A percentile compares a stretch with the other conserved stretches of the same genome.
Conservation (phyloP, 2,113 vertebrate species). For the Perognathus longimembris region DNA sequence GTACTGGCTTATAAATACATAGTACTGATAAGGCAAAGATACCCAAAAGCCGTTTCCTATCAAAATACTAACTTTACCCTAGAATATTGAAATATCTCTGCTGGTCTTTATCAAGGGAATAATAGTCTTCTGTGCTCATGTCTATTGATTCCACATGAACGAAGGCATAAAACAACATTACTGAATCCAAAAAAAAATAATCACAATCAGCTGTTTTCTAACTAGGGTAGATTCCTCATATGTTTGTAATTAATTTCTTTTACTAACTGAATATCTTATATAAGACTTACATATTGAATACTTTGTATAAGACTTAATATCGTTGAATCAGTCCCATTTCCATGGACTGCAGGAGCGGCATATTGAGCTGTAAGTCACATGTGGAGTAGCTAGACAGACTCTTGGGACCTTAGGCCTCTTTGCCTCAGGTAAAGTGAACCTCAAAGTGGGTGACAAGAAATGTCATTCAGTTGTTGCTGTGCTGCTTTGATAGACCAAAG, state of each 20-base stretch:
- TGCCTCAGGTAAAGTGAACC: background rate
- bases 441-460: background rate
- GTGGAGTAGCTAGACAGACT: background rate
- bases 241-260: slow-evolving; percentile 6
- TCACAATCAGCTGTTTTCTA: background rate
- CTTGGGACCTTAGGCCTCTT: background rate
- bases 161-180: background rate
- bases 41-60: slow-evolving; percentile 53
- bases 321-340: background rate
- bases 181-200: slow-evolving; percentile 1
- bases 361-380: background rate
- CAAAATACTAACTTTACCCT: slow-evolving; percentile 53
- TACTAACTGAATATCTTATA: background rate
- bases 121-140: background rate
- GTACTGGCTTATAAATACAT: slow-evolving; percentile 1
- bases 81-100: slow-evolving; percentile 60
- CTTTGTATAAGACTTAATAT: background rate
- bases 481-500: background rate
- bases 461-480: background rate
- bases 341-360: background rate
- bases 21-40: slow-evolving; percentile 62
- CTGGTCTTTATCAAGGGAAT: slow-evolving; percentile 47
- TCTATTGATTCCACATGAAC: slow-evolving; percentile 19
- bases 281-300: background rate
- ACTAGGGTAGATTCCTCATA: background rate